Base-by-base conservation (phyloP, 2,113 vertebrate genomes). In the Neodon shergylaensis region DNA sequence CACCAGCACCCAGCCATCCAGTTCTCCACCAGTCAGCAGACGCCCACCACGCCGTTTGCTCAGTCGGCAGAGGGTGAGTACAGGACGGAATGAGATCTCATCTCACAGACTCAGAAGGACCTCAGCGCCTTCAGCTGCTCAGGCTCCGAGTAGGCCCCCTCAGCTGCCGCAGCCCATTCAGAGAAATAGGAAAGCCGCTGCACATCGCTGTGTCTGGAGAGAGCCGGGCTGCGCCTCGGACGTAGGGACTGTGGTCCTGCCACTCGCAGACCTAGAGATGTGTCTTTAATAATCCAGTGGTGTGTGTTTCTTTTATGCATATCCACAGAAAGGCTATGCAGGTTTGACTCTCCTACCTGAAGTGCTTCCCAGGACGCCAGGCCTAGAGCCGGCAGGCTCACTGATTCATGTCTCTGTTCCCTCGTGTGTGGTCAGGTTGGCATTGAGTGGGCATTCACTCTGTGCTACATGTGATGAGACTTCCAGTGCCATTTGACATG, bases 381-480 rank as follows among this genome's bases (percentile, higher is more conserved):
- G 16, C 28, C 65, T 21, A 7, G 44, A 58, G 47, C 33, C 1
- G 0, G 8, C 19, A 1, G 8, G 21, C 52, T 58, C 22, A 1
- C 17, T 6, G 5, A n/a, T 8, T 66, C 0, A 0, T 1, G 0
- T 10, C 4, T 47, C 28, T n/a, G 17, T n/a, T 52, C 77, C 24
- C 21, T 21, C 26, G 0, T 2, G 14, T 10, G 16, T 33, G 3
- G 17, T 36, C 1, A 39, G 42, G 16, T 21, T 22, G 47, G 5
- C 33, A 7, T 2, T 12, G 47, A 16, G 31, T 24, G 10, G 54
- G 36, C 6, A 8, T 36, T 90, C 31, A 7, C 83, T 19, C 31
- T 0, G 33, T 11, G 65, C 83, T 17, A 36, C 5, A 13, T 14
- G 26, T 66, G 61, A 22, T 21, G 16, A 12, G 9, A 16, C 24